Evolutionary conservation across 2,797 vertebrate species (phyloP), one percentile per base, ranked within the genome.

Genomic region (Bradypodion pumilum): DNA sequence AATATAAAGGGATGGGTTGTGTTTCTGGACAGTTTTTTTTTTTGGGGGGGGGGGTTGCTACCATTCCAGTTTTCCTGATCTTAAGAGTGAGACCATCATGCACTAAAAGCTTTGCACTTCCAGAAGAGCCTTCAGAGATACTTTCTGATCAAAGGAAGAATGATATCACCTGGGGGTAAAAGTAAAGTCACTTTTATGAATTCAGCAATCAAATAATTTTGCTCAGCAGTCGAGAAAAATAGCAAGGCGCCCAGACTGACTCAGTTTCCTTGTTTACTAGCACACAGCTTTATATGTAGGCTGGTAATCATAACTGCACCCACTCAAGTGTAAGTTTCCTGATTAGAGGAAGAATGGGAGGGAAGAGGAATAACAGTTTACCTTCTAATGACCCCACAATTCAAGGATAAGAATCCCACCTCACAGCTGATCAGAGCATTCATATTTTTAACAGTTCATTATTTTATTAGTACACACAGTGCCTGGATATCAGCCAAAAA

Each of bases 241-340:
- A 49, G 68, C 74, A 60, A 84, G 66, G 66, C n/a, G 56, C 37
- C 66, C 49, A 70, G 49, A 27, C n/a, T 21, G 56, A 44, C 15
- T 78, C 32, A 72, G 49, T 84, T 84, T 72, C n/a, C 23, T 72
- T 46, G 16, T 78, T 78, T 72, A 62, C 60, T n/a, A 59, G 40
- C 40, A 32, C 9, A 23, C 9, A 66, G 25, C 10, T 66, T 82
- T 78, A 19, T 21, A 46, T 70, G 40, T 52, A 72, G 23, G n/a
- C 23, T 56, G 72, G 13, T 49, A 78, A 37, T 84, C 74, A 72
- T 78, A 63, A 78, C 72, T 78, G 23, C 5, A 49, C 37, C 75
- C 52, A 78, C 78, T 72, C n/a, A 72, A 37, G 68, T 72, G 59
- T 78, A 49, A 23, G 27, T 84, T 78, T 72, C n/a, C 60, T 84